Conservation (phyloP, 2,113 vertebrate species). For the Lathamus discolor region DNA sequence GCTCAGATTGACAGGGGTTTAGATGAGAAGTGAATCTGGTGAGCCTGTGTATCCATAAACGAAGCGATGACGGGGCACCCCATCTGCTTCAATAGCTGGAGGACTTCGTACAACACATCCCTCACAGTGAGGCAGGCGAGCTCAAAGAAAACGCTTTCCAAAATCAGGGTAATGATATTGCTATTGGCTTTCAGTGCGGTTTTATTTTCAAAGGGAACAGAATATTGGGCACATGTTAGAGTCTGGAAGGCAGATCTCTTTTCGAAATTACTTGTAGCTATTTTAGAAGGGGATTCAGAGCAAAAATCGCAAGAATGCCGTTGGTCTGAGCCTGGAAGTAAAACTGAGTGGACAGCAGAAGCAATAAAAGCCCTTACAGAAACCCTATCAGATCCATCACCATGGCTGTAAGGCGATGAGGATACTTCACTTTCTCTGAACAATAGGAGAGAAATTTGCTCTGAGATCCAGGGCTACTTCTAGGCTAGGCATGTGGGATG, state of each 20-base stretch:
- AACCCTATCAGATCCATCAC: slow-evolving; percentile 12
- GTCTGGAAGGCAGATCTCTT: not conserved
- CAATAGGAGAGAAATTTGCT: slow-evolving; percentile 31
- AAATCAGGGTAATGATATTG: not conserved
- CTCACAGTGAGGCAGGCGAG: not conserved
- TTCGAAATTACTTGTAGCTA: not conserved
- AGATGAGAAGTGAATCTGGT: not conserved
- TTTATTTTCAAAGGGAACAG: not conserved
- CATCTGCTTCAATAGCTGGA: not conserved
- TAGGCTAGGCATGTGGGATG: slow-evolving; percentile 38
- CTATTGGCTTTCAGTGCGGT: not conserved
- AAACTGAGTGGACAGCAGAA: not conserved
- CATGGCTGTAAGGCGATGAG: not conserved
- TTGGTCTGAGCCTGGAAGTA: not conserved
- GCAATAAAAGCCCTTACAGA: not conserved
- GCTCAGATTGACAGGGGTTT: not conserved
- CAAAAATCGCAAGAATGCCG: not conserved
- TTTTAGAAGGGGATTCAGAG: not conserved
- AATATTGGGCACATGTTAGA: not conserved
- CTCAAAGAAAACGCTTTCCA: not conserved
- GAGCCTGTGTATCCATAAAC: not conserved
- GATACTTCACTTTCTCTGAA: slow-evolving; percentile 54
- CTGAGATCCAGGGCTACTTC: slow-evolving; percentile 31
- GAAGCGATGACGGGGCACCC: not conserved
- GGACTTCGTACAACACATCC: not conserved